These are phyloP conservation scores for Cladorhizidae sp. DNA, from an alignment of 37 sponge, comb jelly and placozoan genomes.

Conservation along the genomic window DNA sequence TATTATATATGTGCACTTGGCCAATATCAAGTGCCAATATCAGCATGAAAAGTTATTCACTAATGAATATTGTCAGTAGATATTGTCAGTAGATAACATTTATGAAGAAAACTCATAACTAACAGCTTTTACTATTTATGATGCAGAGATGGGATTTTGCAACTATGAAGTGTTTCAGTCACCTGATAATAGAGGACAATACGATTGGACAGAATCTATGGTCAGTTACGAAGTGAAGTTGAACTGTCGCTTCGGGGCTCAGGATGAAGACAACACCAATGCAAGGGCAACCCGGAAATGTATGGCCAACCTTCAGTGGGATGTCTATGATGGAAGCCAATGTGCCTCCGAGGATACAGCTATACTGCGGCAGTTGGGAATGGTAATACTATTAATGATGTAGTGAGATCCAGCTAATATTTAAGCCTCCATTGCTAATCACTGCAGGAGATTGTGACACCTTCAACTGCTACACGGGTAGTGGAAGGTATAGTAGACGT, in stretches of 20 bases:
- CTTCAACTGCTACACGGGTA: not conserved
- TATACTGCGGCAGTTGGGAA: not conserved
- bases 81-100: no score
- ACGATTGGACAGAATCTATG: conserved; percentile 35
- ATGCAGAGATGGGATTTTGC: conserved; percentile 43
- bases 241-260: not conserved
- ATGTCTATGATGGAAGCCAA: conserved; percentile 17
- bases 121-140: no score
- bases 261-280: not conserved
- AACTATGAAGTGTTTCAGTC: not conserved
- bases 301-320: not conserved
- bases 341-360: conserved; percentile 24
- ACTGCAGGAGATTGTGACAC: conserved; percentile 1
- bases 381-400: not conserved
- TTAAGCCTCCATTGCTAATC: not conserved
- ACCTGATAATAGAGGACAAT: conserved; percentile 14
- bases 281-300: conserved; percentile 10
- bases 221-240: not conserved
- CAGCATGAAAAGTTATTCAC: no score
- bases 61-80: no score
- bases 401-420: not conserved
- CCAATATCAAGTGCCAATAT: no score
- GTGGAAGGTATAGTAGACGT: not conserved
- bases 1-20: no score
- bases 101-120: no score